phyloP scores from a whole-genome alignment of 2,113 vertebrate species.

The Apistogramma diplotaenia region DNA sequence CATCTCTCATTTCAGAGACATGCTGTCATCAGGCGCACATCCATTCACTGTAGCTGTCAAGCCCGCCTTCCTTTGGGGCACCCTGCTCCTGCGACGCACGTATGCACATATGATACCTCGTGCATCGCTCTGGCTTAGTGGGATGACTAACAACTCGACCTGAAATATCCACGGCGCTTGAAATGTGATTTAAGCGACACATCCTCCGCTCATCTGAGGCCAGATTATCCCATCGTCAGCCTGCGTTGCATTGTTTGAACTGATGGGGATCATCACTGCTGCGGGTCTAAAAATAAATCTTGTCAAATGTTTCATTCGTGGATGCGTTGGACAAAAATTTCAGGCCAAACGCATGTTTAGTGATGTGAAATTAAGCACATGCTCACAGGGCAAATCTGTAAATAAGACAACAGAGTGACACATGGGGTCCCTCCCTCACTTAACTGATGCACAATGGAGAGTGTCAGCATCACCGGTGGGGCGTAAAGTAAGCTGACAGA shows the following conservation, averaged over 20 bases:
- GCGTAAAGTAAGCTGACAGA: conserved; percentile 62
- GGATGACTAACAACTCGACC: conserved; percentile 1
- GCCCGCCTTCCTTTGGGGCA: conserved; percentile 24
- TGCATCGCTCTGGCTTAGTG: neutral
- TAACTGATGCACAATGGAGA: conserved; percentile 64
- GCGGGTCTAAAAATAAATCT: neutral
- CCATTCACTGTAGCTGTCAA: conserved; percentile 25
- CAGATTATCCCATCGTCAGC: neutral
- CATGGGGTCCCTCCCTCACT: conserved; percentile 48
- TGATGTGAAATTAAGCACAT: conserved; percentile 62
- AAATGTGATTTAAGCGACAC: neutral
- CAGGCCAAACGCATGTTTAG: neutral
- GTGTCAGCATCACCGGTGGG: conserved; percentile 38
- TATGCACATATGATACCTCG: conserved; percentile 16
- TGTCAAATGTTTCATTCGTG: neutral
- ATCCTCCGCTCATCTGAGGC: neutral
- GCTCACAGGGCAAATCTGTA: conserved; percentile 20
- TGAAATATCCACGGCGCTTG: neutral
- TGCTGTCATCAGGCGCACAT: conserved; percentile 43
- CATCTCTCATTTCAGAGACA: conserved; percentile 9
- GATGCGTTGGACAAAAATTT: neutral
- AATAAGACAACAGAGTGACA: conserved; percentile 46
- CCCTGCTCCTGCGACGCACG: conserved; percentile 34
- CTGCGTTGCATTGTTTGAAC: neutral
- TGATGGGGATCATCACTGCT: neutral